These are phyloP conservation scores for Nomada flava DNA, from an alignment of 2,888 invertebrate genomes.

Conservation along the genomic window DNA sequence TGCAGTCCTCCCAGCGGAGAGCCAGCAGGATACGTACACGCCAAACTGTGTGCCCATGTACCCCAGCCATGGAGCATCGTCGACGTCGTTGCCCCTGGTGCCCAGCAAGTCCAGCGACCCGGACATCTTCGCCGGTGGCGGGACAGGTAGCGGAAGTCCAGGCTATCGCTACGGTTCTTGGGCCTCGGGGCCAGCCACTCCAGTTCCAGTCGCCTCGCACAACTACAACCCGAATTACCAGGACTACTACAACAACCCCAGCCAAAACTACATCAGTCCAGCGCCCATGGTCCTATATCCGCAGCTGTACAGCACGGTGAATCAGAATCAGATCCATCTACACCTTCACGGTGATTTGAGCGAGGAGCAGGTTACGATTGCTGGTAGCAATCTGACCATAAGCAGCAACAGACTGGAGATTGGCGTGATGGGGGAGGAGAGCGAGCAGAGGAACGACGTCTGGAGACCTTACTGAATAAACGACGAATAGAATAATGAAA, in stretches of 20 bases:
- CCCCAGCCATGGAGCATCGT: conserved; percentile 72
- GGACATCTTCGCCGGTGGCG: conserved; percentile 75
- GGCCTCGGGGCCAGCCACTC: conserved; percentile 84
- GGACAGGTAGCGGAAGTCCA: conserved; percentile 76
- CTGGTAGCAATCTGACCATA: conserved; percentile 84
- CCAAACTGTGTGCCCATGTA: conserved; percentile 82
- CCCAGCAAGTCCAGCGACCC: conserved; percentile 76
- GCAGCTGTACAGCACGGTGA: conserved; percentile 92
- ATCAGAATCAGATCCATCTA: conserved; percentile 94
- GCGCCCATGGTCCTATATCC: conserved; percentile 91
- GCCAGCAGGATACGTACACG: conserved; percentile 81
- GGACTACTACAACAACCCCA: conserved; percentile 88
- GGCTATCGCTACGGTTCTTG: conserved; percentile 82
- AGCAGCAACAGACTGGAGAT: conserved; percentile 85
- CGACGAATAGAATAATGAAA: not conserved
- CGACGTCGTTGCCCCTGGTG: conserved; percentile 74
- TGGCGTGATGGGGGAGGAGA: conserved; percentile 85
- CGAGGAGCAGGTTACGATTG: conserved; percentile 83
- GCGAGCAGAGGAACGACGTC: conserved; percentile 86
- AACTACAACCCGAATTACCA: conserved; percentile 88
- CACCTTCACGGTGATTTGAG: conserved; percentile 87
- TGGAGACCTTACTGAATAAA: conserved; percentile 90
- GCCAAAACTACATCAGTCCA: conserved; percentile 87
- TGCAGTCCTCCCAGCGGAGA: conserved; percentile 77
- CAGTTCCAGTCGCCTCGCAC: conserved; percentile 83